Conservation (phyloP, 2,888 invertebrate genomes). For the Notodonta dromedarius region DNA sequence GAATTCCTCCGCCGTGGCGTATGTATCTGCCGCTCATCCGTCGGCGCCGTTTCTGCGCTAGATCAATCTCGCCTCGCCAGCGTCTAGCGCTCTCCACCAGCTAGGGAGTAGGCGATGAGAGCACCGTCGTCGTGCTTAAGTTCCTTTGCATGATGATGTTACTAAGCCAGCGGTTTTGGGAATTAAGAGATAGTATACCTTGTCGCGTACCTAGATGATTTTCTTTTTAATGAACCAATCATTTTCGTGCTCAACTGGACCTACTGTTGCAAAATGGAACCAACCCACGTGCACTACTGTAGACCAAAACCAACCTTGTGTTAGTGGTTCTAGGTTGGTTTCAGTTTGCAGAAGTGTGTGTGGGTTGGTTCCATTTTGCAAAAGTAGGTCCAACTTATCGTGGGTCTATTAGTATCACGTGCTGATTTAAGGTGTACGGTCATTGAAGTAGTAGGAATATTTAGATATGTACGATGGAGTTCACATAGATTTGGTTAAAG, state of each 20-base stretch:
- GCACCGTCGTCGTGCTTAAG: background rate
- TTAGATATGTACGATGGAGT: background rate
- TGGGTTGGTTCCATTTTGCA: too few relatives aligned
- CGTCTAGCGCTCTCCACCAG: slow-evolving; percentile 2
- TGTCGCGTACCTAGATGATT: too few relatives aligned
- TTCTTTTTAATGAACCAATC: too few relatives aligned
- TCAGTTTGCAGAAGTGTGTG: too few relatives aligned
- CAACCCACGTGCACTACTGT: too few relatives aligned
- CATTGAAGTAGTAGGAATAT: too few relatives aligned
- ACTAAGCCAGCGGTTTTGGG: background rate
- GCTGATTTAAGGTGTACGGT: background rate
- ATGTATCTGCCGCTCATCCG: slow-evolving; percentile 5
- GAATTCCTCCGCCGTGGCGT: slow-evolving; percentile 5
- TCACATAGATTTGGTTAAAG: background rate
- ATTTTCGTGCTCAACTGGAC: too few relatives aligned
- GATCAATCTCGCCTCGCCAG: slow-evolving; percentile 6
- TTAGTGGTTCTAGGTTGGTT: too few relatives aligned
- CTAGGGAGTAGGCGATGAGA: background rate
- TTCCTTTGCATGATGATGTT: background rate
- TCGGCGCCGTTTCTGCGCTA: slow-evolving; percentile 17
- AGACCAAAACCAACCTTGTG: too few relatives aligned
- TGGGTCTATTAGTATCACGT: too few relatives aligned
- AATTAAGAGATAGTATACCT: background rate
- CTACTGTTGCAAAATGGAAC: too few relatives aligned
- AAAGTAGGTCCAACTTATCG: too few relatives aligned